Evolutionary conservation across 2,113 vertebrate genomes (phyloP).

Genomic region (Hippoglossus stenolepis): DNA sequence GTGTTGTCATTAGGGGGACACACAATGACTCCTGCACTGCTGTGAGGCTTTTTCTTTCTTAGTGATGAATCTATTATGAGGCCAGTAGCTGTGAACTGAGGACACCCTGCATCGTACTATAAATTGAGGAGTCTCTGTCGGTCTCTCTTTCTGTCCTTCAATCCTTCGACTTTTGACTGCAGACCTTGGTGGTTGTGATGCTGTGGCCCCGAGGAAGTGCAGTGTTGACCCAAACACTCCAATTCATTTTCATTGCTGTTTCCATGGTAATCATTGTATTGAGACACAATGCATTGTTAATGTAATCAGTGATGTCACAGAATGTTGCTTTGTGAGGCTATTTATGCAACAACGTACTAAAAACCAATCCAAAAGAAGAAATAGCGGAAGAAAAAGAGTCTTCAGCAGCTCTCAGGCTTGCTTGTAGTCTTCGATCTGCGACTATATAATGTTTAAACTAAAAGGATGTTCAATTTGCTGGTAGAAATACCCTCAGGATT

Average conservation of each 20-base stretch:
- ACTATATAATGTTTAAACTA: too few relatives aligned
- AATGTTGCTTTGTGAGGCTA: not conserved
- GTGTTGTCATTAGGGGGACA: slow-evolving; percentile 37
- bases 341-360: too few relatives aligned
- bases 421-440: too few relatives aligned
- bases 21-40: slow-evolving; percentile 38
- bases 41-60: slow-evolving; percentile 41
- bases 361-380: too few relatives aligned
- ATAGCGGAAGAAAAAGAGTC: too few relatives aligned
- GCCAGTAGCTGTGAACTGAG: slow-evolving; percentile 35
- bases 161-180: not conserved
- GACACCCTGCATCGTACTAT: slow-evolving; percentile 17
- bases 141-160: not conserved
- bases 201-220: not conserved
- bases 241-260: not conserved
- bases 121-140: not conserved
- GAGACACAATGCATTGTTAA: not conserved
- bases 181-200: not conserved
- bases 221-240: not conserved
- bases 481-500: too few relatives aligned
- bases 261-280: not conserved
- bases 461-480: too few relatives aligned
- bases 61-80: slow-evolving; percentile 56
- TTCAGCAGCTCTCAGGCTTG: too few relatives aligned
- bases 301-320: not conserved